Percentiles rank a stretch among this genome's conserved stretches.
Evolutionary conservation across 2,888 invertebrate species (phyloP).

Genomic region (Diarsia mendica): DNA sequence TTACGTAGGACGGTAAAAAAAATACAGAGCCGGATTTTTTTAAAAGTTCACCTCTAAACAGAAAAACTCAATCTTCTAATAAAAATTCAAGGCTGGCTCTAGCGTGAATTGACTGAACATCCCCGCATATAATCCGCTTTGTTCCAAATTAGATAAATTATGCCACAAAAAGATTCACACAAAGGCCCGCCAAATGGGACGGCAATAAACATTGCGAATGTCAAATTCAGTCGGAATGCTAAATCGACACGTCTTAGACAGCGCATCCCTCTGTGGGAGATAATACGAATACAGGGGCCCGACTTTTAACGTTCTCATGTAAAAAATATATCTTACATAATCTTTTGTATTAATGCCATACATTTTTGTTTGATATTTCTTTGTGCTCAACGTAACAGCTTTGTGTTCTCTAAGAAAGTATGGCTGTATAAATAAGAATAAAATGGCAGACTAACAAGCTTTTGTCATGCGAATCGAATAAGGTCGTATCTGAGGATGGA

Average conservation of each 20-base stretch:
- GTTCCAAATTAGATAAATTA: conserved; percentile 88
- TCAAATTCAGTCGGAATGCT: conserved; percentile 85
- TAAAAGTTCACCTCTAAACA: conserved; percentile 45
- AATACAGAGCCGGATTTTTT: conserved; percentile 18
- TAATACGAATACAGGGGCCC: conserved; percentile 59
- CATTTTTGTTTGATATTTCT: conserved; percentile 29
- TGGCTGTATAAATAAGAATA: conserved; percentile 8
- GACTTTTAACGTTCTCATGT: conserved; percentile 45
- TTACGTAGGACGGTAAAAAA: conserved; percentile 30
- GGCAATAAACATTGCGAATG: conserved; percentile 85
- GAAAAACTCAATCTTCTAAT: conserved; percentile 57
- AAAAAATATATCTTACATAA: conserved; percentile 34
- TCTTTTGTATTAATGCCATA: conserved; percentile 20
- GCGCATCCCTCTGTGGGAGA: conserved; percentile 64
- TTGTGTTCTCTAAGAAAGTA: conserved; percentile 17
- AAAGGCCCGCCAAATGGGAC: conserved; percentile 78
- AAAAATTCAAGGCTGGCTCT: conserved; percentile 62
- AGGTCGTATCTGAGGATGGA: conserved; percentile 12
- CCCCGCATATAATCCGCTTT: conserved; percentile 80
- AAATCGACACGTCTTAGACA: conserved; percentile 81
- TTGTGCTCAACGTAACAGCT: conserved; percentile 1
- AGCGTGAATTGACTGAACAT: conserved; percentile 73
- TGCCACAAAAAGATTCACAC: conserved; percentile 83
- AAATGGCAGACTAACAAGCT: conserved; percentile 26
- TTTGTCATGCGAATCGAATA: conserved; percentile 34